Evolutionary conservation across 2,113 vertebrate genomes (phyloP), one percentile per base, ranked within the genome.

Genomic region (Promerops cafer): DNA sequence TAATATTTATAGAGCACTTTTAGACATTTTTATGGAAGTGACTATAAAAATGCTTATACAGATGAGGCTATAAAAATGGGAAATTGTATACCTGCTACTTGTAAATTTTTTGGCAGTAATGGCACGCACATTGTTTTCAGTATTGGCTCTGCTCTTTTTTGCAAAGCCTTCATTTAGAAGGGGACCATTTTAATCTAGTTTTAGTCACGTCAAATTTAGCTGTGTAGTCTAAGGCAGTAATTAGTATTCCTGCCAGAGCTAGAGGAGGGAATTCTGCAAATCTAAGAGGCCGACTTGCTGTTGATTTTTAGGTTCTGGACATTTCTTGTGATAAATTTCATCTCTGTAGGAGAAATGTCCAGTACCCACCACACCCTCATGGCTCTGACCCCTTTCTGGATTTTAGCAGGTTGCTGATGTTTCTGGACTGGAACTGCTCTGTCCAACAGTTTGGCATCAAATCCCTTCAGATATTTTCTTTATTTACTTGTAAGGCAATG

Each of bases 1-100:
- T 95, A 93, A 89, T 95, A 92, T 94, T 96, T 96, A 91, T 84
- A 31, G 72, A 54, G 53, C 31, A 44, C 83, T 78, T 84, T 77
- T 50, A 72, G 77, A 91, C 89, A 69, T 21, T 91, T 89, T 93
- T 91, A 94, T 94, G 65, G 83, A 77, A 74, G 47, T n/a, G 49
- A 31, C 81, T 83, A 72, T 93, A 94, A 93, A 93, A 96, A 89
- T 89, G 37, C 52, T 94, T 74, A 60, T 82, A 93, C 10, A 89
- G 77, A 94, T 71, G 69, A 91, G 70, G 65, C 90, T 68, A 47
- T 94, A 92, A 94, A 91, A 89, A 91, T 44, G 31, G 65, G 78
- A 61, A 87, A 92, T 91, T 91, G 57, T 85, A 54, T 96, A 83
- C 70, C 40, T 94, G 70, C 37, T 89, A 76, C 74, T 85, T 91